phyloP scores from a whole-genome alignment of 1,140 invertebrate species.

The Aphidius ervi region DNA sequence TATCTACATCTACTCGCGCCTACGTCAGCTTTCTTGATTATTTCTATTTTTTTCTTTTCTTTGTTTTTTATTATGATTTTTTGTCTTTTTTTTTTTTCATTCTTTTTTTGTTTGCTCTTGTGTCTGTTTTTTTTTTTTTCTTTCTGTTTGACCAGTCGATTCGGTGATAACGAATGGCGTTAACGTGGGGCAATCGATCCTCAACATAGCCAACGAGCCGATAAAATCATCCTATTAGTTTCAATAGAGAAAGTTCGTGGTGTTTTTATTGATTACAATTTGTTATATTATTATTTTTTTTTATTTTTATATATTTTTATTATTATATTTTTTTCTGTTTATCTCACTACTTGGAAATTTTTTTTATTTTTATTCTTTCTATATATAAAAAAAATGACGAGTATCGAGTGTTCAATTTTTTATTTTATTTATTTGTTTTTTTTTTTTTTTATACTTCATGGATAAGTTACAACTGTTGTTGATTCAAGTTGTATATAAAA shows the following conservation, averaged over 20 bases:
- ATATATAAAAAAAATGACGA: no score
- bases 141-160: background rate
- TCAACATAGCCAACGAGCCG: constrained; percentile 3
- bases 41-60: no score
- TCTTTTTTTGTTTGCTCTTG: background rate
- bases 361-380: background rate
- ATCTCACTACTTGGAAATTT: no score
- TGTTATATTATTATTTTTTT: background rate
- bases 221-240: constrained; percentile 18
- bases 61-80: no score
- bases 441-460: no score
- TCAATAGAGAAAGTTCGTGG: constrained; percentile 10
- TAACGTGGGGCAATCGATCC: background rate
- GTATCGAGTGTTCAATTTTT: no score
- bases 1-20: constrained; percentile 8
- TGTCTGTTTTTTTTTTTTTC: constrained; percentile 7
- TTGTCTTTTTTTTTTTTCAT: background rate
- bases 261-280: background rate
- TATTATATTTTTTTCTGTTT: no score
- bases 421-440: no score
- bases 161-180: constrained; percentile 10
- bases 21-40: no score
- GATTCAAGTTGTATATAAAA: no score
- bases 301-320: background rate
- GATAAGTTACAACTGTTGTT: no score